phyloP scores from a whole-genome alignment of 64 coral and sea anemone species.

The Exaiptasia diaphana region DNA sequence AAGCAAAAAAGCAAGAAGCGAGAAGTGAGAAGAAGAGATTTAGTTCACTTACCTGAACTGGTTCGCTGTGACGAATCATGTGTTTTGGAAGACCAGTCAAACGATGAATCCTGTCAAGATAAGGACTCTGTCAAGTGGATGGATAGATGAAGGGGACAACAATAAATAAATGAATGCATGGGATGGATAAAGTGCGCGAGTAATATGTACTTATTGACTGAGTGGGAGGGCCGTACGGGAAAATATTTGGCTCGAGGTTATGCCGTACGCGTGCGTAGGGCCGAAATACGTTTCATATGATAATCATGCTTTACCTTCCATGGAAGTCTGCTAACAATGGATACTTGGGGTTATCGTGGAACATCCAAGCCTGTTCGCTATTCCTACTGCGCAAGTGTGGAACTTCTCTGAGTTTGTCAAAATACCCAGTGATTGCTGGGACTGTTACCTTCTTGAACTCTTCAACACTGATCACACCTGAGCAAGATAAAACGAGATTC shows the following conservation, averaged over 20 bases:
- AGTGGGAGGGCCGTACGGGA: too few relatives aligned
- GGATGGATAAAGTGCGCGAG: too few relatives aligned
- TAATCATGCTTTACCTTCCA: constrained; percentile 57
- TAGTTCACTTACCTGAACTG: constrained; percentile 60
- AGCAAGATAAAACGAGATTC: too few relatives aligned
- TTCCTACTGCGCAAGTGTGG: constrained; percentile 80
- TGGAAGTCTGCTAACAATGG: constrained; percentile 78
- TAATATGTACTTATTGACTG: too few relatives aligned
- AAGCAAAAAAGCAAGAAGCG: background rate
- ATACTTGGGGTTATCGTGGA: constrained; percentile 79
- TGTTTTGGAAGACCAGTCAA: constrained; percentile 65
- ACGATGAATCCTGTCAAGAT: constrained; percentile 52
- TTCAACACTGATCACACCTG: constrained; percentile 62
- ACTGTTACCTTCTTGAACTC: constrained; percentile 63
- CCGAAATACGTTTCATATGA: too few relatives aligned
- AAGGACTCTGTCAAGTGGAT: too few relatives aligned
- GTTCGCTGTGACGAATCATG: constrained; percentile 69
- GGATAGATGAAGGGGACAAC: too few relatives aligned
- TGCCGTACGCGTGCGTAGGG: too few relatives aligned
- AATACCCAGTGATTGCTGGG: constrained; percentile 45
- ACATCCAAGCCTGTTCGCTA: constrained; percentile 87
- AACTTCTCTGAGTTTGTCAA: constrained; percentile 56
- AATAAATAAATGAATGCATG: too few relatives aligned
- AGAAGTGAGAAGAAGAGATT: background rate
- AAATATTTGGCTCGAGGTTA: too few relatives aligned